Evolutionary conservation across 2,888 invertebrate genomes (phyloP).

Genomic region (Stenotaenia linearis): DNA sequence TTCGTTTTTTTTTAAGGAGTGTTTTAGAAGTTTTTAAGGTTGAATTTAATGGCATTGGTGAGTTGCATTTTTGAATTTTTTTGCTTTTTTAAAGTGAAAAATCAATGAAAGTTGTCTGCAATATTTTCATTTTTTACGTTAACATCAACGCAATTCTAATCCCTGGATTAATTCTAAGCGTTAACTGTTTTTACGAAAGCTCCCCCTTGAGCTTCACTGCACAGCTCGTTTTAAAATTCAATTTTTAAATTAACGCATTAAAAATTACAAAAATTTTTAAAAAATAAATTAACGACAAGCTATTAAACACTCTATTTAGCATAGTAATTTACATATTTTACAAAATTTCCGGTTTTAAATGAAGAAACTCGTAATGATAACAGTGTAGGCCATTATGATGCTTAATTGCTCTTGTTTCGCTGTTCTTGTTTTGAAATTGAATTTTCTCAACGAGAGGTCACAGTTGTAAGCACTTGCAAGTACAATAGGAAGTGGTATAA

Average conservation of each 20-base stretch:
- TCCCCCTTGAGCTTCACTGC: background rate
- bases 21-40: too few relatives aligned
- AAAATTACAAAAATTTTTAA: background rate
- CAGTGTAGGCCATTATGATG: background rate
- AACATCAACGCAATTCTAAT: too few relatives aligned
- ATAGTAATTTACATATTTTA: background rate
- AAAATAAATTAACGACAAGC: too few relatives aligned
- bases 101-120: too few relatives aligned
- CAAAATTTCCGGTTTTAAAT: background rate
- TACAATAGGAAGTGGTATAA: background rate
- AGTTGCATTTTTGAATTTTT: background rate
- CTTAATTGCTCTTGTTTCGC: background rate
- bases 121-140: too few relatives aligned
- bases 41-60: too few relatives aligned
- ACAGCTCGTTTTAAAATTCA: background rate
- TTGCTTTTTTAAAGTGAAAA: too few relatives aligned
- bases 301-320: too few relatives aligned
- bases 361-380: background rate
- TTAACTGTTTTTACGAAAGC: background rate
- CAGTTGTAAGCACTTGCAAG: background rate
- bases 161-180: too few relatives aligned
- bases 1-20: background rate
- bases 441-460: background rate
- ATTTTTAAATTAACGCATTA: background rate
- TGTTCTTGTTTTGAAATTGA: background rate